phyloP scores from a whole-genome alignment of 2,113 vertebrate genomes.

The Triplophysa siluroides region DNA sequence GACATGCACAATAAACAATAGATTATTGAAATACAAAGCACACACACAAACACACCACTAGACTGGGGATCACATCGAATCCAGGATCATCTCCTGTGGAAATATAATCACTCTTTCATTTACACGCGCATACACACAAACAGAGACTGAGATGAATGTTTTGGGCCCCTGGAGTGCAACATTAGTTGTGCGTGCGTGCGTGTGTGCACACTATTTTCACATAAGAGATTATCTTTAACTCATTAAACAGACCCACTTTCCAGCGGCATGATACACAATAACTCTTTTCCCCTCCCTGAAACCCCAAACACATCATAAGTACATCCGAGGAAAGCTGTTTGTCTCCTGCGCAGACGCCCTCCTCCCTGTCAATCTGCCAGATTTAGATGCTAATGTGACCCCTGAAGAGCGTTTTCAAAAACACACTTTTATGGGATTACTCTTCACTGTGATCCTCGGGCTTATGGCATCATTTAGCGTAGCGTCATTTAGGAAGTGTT shows the following conservation, averaged over 20 bases:
- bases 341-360: not conserved
- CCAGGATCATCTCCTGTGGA: constrained; percentile 13
- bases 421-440: constrained; percentile 25
- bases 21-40: not conserved
- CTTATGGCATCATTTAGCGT: constrained; percentile 31
- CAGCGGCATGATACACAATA: constrained; percentile 40
- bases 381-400: constrained; percentile 32
- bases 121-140: constrained; percentile 6
- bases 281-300: constrained; percentile 23
- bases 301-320: constrained; percentile 38
- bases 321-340: constrained; percentile 21
- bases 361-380: constrained; percentile 9
- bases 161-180: constrained; percentile 2
- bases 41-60: not conserved
- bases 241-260: constrained; percentile 44
- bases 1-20: constrained; percentile 20
- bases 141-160: constrained; percentile 8
- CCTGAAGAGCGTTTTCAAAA: constrained; percentile 23
- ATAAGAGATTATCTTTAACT: constrained; percentile 54
- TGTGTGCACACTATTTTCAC: constrained; percentile 10
- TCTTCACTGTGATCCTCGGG: constrained; percentile 31
- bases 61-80: not conserved
- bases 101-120: not conserved
- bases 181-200: not conserved
- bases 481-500: constrained; percentile 15